Conservation (phyloP, 2,113 vertebrate genomes). For the Monopterus albus region DNA sequence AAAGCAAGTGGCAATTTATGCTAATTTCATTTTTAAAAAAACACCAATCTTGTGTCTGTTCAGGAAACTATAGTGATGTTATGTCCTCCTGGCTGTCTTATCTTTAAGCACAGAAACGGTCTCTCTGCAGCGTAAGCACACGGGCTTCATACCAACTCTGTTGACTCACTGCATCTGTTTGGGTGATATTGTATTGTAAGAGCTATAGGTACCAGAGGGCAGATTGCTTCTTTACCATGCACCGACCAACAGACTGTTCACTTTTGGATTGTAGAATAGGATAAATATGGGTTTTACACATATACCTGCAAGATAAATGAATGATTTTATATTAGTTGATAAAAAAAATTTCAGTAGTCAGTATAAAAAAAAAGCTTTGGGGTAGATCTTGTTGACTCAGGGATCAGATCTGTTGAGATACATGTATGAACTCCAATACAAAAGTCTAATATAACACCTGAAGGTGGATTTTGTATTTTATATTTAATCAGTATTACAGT, state of each 20-base stretch:
- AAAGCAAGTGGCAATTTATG: too few relatives aligned
- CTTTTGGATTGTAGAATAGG: constrained; percentile 18
- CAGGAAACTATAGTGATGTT: background rate
- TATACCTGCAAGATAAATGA: too few relatives aligned
- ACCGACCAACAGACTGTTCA: background rate
- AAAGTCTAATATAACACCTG: background rate
- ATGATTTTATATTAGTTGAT: too few relatives aligned
- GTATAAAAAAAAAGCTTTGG: too few relatives aligned
- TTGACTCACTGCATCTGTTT: constrained; percentile 10
- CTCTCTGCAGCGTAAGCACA: background rate
- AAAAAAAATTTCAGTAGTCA: too few relatives aligned
- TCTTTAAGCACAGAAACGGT: background rate
- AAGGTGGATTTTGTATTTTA: background rate
- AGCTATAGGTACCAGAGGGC: constrained; percentile 17
- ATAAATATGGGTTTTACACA: too few relatives aligned
- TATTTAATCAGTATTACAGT: too few relatives aligned
- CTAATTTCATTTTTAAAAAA: too few relatives aligned
- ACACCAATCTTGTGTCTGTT: too few relatives aligned
- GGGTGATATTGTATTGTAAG: constrained; percentile 9
- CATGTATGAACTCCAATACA: too few relatives aligned
- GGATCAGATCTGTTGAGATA: too few relatives aligned
- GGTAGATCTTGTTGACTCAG: too few relatives aligned
- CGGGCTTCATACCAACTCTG: background rate
- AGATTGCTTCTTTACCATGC: constrained; percentile 8
- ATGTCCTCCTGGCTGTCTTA: background rate